Conservation (phyloP, 2,113 vertebrate species). For the Oryzias melastigma region DNA sequence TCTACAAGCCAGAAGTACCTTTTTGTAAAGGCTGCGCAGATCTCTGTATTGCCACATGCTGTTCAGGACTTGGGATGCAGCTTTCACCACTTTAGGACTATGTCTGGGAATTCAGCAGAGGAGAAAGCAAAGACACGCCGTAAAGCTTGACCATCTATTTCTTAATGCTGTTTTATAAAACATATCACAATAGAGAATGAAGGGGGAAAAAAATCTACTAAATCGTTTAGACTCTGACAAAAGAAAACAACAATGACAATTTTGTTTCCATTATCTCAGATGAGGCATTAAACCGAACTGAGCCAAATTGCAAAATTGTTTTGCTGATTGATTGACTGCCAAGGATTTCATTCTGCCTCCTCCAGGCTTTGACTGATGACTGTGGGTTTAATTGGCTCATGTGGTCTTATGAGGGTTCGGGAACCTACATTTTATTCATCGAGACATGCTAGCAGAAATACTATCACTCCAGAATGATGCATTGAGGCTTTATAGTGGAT, state of each 20-base stretch:
- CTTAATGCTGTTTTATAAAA: not conserved
- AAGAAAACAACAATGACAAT: not conserved
- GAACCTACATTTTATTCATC: constrained; percentile 51
- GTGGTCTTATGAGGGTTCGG: constrained; percentile 34
- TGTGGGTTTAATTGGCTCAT: constrained; percentile 41
- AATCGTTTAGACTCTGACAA: not conserved
- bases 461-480: constrained; percentile 15
- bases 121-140: constrained; percentile 35
- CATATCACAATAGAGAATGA: not conserved
- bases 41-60: constrained; percentile 99
- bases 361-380: constrained; percentile 34
- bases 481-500: not conserved
- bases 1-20: constrained; percentile 74
- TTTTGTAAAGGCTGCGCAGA: constrained; percentile 98
- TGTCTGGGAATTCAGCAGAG: constrained; percentile 83
- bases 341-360: constrained; percentile 38
- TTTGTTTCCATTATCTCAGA: constrained; percentile 12
- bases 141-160: constrained; percentile 51
- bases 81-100: constrained; percentile 98
- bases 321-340: constrained; percentile 51
- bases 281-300: constrained; percentile 8
- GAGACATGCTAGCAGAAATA: constrained; percentile 28
- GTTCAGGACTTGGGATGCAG: constrained; percentile 97
- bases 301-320: constrained; percentile 31
- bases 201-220: not conserved